Conservation (phyloP, 92 coral and sea anemone genomes). For the Heteractis magnifica region DNA sequence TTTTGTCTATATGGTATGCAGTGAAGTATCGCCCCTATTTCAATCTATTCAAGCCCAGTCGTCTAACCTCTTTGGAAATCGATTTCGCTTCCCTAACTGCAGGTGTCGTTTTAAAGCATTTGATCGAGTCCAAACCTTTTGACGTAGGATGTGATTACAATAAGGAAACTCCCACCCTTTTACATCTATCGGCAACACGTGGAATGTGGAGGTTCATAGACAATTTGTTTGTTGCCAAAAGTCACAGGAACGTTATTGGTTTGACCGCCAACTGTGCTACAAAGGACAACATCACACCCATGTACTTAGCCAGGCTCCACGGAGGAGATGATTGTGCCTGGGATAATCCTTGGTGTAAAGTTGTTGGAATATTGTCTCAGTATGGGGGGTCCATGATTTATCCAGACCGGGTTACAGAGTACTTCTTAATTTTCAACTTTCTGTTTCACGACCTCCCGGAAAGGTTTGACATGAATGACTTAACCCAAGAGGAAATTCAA, state of each 20-base stretch:
- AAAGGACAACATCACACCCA: constrained; percentile 39
- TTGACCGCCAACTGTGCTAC: constrained; percentile 33
- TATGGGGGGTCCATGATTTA: constrained; percentile 20
- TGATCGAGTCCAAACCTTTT: constrained; percentile 16
- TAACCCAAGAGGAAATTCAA: not conserved
- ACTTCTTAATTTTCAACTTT: constrained; percentile 11
- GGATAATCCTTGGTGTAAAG: constrained; percentile 40
- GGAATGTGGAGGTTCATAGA: constrained; percentile 33
- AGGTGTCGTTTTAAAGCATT: constrained; percentile 10
- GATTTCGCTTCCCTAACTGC: constrained; percentile 41
- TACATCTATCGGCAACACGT: constrained; percentile 36
- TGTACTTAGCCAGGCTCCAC: constrained; percentile 34
- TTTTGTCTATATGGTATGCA: constrained; percentile 46
- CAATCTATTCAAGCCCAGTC: constrained; percentile 23
- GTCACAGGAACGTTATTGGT: constrained; percentile 14
- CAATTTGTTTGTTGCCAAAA: constrained; percentile 16
- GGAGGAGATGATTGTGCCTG: constrained; percentile 30
- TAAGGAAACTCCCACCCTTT: constrained; percentile 11
- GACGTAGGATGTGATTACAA: constrained; percentile 38
- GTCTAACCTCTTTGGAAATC: constrained; percentile 30
- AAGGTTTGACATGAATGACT: not conserved
- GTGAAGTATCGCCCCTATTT: constrained; percentile 30
- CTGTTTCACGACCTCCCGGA: constrained; percentile 15
- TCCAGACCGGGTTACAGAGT: constrained; percentile 27
- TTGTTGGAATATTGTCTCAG: not conserved